These are phyloP conservation scores for Platichthys stellatus DNA, from an alignment of 2,113 vertebrate genomes.

Conservation along the genomic window DNA sequence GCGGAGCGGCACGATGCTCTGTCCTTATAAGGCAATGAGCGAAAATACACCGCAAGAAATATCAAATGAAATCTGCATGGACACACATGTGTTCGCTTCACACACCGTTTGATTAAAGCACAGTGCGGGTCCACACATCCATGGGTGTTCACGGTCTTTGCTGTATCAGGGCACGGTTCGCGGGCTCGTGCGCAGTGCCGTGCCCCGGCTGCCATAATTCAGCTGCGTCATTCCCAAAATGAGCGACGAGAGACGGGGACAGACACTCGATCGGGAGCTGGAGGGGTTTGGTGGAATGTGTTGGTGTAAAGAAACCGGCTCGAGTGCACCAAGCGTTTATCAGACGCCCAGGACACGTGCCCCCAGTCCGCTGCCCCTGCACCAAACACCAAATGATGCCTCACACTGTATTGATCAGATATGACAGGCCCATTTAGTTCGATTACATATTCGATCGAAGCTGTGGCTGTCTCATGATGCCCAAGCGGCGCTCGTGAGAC, in stretches of 20 bases:
- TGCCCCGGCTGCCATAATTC: constrained; percentile 4
- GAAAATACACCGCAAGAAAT: constrained; percentile 56
- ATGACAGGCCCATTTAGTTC: background rate
- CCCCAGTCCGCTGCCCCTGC: constrained; percentile 36
- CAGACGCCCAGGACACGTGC: background rate
- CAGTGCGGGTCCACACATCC: too few relatives aligned
- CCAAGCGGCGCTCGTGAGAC: background rate
- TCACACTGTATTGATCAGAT: background rate
- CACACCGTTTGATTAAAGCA: too few relatives aligned
- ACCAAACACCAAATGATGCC: background rate
- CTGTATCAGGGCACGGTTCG: background rate
- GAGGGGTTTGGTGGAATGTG: too few relatives aligned
- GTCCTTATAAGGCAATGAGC: constrained; percentile 81
- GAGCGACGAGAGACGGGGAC: constrained; percentile 5
- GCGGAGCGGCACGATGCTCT: constrained; percentile 75
- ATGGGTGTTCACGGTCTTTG: too few relatives aligned
- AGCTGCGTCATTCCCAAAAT: constrained; percentile 60
- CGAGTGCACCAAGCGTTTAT: background rate
- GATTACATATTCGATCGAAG: too few relatives aligned
- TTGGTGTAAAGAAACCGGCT: too few relatives aligned
- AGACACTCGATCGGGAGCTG: too few relatives aligned
- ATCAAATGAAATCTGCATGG: constrained; percentile 22
- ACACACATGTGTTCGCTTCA: background rate
- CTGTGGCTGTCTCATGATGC: background rate
- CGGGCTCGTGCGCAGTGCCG: background rate